Evolutionary conservation across 2,797 vertebrate genomes (phyloP).

Genomic region (Parauchenoglanis punctatus): DNA sequence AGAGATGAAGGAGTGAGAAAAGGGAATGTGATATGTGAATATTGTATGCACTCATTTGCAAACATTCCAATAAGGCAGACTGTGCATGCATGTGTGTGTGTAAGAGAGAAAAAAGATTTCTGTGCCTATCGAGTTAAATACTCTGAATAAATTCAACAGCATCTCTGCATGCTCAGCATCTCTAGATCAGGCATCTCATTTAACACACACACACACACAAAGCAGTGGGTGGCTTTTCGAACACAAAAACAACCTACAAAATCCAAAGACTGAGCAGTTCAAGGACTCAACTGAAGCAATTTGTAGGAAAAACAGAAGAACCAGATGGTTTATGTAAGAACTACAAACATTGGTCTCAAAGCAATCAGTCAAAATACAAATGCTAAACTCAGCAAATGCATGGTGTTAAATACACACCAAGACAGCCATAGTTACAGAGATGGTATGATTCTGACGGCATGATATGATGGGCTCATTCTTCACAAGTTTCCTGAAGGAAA

Average conservation of each 20-base stretch:
- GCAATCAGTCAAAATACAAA: background rate
- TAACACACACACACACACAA: background rate
- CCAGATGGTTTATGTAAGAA: background rate
- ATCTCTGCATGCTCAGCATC: conserved; percentile 23
- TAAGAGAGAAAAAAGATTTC: background rate
- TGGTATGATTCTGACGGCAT: too few relatives aligned
- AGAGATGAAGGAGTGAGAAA: conserved; percentile 37
- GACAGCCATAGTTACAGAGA: background rate
- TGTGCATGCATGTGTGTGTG: conserved; percentile 33
- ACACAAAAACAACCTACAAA: background rate
- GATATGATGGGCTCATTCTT: background rate
- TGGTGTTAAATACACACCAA: background rate
- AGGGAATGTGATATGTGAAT: conserved; percentile 42
- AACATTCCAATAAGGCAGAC: conserved; percentile 53
- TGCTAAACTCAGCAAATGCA: background rate
- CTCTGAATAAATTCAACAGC: background rate
- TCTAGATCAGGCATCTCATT: conserved; percentile 6
- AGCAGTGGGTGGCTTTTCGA: background rate
- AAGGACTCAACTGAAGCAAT: background rate
- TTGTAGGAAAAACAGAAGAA: background rate
- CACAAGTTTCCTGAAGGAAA: background rate
- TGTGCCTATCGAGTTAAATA: background rate
- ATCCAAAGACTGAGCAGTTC: background rate
- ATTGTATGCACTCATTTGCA: conserved; percentile 51
- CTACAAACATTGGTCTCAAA: background rate